Evolutionary conservation across 2,797 vertebrate genomes (phyloP).

Genomic region (Amblyraja radiata): DNA sequence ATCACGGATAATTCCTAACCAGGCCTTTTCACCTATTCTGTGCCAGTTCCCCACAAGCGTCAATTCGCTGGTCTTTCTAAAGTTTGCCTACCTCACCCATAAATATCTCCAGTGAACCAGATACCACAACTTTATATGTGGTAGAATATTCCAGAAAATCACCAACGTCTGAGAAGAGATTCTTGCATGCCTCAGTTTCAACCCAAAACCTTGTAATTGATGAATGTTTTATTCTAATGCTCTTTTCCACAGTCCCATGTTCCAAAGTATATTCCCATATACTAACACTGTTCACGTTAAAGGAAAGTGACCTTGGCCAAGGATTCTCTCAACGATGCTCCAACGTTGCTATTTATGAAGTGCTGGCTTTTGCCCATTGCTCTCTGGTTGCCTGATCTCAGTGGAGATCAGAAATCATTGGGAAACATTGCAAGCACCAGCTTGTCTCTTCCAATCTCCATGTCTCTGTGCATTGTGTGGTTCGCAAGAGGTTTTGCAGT

Average conservation of each 20-base stretch:
- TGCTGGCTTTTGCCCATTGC: neutral
- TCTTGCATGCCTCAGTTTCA: neutral
- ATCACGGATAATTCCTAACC: no score
- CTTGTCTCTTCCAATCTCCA: neutral
- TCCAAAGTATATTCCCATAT: neutral
- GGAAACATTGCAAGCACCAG: neutral
- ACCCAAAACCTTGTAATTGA: neutral
- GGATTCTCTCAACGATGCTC: neutral
- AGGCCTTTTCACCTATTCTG: no score
- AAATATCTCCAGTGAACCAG: no score
- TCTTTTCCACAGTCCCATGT: neutral
- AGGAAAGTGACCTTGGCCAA: neutral
- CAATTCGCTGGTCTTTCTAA: no score
- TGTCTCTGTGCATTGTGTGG: neutral
- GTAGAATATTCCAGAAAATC: no score
- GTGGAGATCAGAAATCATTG: neutral
- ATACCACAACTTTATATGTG: no score
- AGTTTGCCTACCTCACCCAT: no score
- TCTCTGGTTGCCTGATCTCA: neutral
- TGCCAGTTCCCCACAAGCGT: no score
- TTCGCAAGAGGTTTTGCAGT: neutral
- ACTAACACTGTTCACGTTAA: neutral
- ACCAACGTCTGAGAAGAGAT: no score
- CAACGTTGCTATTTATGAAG: neutral
- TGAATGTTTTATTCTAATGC: neutral